Percentiles rank a stretch among this genome's conserved stretches.
phyloP scores from a whole-genome alignment of 1,140 invertebrate species.

The Bradysia coprophila region DNA sequence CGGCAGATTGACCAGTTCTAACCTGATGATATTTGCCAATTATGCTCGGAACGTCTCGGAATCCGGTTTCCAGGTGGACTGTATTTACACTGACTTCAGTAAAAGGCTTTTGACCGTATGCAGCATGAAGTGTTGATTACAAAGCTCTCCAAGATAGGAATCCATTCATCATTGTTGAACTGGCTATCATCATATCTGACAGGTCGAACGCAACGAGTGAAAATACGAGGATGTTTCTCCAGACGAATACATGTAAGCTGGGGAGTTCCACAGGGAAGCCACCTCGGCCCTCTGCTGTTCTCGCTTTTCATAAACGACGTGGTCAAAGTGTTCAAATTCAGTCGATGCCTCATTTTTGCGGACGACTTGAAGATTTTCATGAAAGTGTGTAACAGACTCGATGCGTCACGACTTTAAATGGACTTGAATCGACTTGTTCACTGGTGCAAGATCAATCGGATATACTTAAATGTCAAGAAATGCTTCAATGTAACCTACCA shows the following conservation, averaged over 20 bases:
- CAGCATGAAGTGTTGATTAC: slow-evolving; percentile 4
- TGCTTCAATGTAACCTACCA: no score
- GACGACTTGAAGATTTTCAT: background rate
- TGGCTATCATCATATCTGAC: background rate
- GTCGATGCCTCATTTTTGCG: background rate
- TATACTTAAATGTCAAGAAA: background rate
- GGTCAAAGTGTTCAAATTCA: background rate
- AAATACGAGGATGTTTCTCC: background rate
- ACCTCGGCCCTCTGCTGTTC: background rate
- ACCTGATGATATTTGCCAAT: no score
- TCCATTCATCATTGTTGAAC: background rate
- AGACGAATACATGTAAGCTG: background rate
- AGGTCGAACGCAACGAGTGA: background rate
- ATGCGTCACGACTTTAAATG: background rate
- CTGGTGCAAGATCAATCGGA: background rate
- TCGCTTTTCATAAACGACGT: background rate
- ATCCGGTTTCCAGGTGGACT: no score
- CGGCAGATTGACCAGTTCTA: no score
- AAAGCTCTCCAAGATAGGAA: slow-evolving; percentile 1
- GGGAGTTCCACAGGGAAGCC: background rate
- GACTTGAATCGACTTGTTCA: background rate
- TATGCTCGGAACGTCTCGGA: no score
- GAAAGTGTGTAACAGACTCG: background rate
- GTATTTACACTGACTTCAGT: slow-evolving; percentile 4
- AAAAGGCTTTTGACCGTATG: slow-evolving; percentile 6